Conservation (phyloP, 2,113 vertebrate genomes). For the Cheilinus undulatus region DNA sequence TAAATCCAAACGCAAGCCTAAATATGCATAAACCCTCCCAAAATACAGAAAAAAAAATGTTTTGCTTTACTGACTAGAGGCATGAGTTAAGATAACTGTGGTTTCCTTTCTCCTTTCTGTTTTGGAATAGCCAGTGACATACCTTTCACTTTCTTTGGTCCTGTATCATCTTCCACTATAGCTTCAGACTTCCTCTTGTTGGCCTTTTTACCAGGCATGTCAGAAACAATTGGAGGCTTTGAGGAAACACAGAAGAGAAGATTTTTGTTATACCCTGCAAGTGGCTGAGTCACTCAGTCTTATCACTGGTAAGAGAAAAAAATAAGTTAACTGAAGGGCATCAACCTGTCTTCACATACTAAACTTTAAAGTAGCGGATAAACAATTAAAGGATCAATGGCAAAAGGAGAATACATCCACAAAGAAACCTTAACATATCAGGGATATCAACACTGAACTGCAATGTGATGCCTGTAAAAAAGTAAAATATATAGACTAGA, state of each 20-base stretch:
- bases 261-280: background rate
- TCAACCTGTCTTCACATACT: background rate
- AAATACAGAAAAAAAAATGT: background rate
- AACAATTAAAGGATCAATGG: no score
- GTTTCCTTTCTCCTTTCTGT: no score
- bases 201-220: conserved; percentile 88
- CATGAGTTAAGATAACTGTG: background rate
- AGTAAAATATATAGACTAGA: no score
- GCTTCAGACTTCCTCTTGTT: conserved; percentile 80
- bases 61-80: background rate
- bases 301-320: background rate
- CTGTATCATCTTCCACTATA: conserved; percentile 68
- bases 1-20: background rate
- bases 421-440: no score
- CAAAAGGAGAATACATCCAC: no score
- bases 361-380: background rate
- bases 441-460: no score
- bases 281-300: background rate
- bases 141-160: conserved; percentile 89
- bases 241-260: background rate
- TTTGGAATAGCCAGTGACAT: background rate
- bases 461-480: no score
- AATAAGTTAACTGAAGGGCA: background rate
- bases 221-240: conserved; percentile 25
- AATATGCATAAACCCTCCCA: background rate